phyloP scores from a whole-genome alignment of 2,113 vertebrate species.

The Muntiacus muntjak region DNA sequence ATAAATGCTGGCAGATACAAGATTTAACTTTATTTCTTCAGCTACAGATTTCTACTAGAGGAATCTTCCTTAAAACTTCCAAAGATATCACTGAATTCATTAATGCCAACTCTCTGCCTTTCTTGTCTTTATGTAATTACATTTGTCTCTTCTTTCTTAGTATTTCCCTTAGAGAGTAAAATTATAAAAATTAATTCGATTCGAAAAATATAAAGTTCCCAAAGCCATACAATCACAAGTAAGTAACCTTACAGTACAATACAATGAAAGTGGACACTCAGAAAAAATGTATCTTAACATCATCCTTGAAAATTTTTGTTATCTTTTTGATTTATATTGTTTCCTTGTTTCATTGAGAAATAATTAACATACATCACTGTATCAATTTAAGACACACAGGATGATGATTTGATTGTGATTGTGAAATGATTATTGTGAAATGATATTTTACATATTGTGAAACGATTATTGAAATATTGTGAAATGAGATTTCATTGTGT shows the following conservation, averaged over 20 bases:
- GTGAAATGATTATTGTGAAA: not conserved
- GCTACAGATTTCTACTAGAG: not conserved
- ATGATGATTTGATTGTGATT: not conserved
- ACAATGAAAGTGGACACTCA: not conserved
- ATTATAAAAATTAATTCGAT: not conserved
- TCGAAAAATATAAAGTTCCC: not conserved
- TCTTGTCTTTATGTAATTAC: not conserved
- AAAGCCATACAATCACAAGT: not conserved
- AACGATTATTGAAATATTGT: not conserved
- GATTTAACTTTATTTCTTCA: slow-evolving; percentile 25
- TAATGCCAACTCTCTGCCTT: not conserved
- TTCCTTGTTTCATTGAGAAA: not conserved
- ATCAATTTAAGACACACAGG: not conserved
- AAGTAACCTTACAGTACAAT: not conserved
- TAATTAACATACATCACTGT: not conserved
- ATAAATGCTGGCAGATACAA: not conserved
- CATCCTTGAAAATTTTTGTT: not conserved
- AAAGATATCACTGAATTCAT: slow-evolving; percentile 22
- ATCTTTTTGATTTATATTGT: not conserved
- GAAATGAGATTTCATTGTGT: too few relatives aligned
- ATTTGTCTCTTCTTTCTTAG: not conserved
- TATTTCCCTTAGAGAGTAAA: slow-evolving; percentile 15
- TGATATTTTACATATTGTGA: not conserved
- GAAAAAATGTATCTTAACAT: not conserved
- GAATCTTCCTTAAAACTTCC: not conserved